A percentile compares a stretch with the other conserved stretches of the same genome.
phyloP scores from a whole-genome alignment of 2,113 vertebrate genomes.

The Tragelaphus buxtoni region DNA sequence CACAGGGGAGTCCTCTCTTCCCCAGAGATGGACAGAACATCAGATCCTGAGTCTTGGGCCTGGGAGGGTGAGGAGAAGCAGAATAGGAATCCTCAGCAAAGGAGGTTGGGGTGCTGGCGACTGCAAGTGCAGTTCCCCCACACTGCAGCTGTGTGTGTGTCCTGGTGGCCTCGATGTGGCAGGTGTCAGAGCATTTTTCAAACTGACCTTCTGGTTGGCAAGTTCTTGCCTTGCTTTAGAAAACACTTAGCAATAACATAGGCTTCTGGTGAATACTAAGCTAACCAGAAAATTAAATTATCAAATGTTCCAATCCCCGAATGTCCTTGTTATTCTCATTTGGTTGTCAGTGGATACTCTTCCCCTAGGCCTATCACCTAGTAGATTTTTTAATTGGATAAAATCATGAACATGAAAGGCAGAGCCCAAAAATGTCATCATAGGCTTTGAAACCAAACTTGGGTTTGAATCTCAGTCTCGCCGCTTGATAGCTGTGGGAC shows the following conservation, averaged over 20 bases:
- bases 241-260: not conserved
- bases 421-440: not conserved
- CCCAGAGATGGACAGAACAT: not conserved
- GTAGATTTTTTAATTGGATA: not conserved
- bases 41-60: not conserved
- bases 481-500: not conserved
- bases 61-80: not conserved
- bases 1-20: not conserved
- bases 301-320: not conserved
- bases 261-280: not conserved
- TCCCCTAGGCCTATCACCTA: not conserved
- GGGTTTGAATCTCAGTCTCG: not conserved
- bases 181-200: not conserved
- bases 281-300: conserved; percentile 33
- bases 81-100: not conserved
- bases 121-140: not conserved
- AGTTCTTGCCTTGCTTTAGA: conserved; percentile 13
- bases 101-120: not conserved
- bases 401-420: not conserved
- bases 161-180: no score
- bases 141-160: not conserved
- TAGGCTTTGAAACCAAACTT: not conserved
- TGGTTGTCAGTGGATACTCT: not conserved
- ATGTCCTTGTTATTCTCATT: not conserved
- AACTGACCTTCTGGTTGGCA: not conserved